Percentiles rank a stretch among this genome's conserved stretches.
Evolutionary conservation across 1,140 invertebrate genomes (phyloP).

Genomic region (Atta colombica): DNA sequence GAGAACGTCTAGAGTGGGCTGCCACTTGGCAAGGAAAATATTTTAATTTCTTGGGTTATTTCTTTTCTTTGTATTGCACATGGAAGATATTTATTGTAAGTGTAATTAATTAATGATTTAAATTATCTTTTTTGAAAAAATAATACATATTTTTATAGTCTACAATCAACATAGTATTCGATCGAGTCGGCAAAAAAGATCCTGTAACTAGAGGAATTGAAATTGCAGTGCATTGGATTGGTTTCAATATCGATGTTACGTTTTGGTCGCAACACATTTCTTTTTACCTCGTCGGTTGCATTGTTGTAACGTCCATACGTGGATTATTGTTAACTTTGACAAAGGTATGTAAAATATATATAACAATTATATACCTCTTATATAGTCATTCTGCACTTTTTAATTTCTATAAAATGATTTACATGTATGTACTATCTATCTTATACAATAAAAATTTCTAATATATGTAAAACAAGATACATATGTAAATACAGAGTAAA

Average conservation of each 20-base stretch:
- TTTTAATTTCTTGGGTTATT: slow-evolving; percentile 99
- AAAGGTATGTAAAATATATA: slow-evolving; percentile 90
- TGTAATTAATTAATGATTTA: slow-evolving; percentile 26
- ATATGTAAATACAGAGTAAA: neutral
- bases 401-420: slow-evolving; percentile 40
- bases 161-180: slow-evolving; percentile 99
- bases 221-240: slow-evolving; percentile 99
- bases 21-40: slow-evolving; percentile 99
- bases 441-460: neutral
- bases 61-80: slow-evolving; percentile 99
- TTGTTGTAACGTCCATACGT: slow-evolving; percentile 98
- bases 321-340: slow-evolving; percentile 98
- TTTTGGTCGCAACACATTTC: slow-evolving; percentile 99
- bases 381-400: slow-evolving; percentile 26
- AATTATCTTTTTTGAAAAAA: slow-evolving; percentile 52
- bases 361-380: neutral
- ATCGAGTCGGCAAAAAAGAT: slow-evolving; percentile 99
- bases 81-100: slow-evolving; percentile 99
- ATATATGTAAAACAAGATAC: slow-evolving; percentile 10
- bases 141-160: slow-evolving; percentile 89
- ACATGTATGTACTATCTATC: slow-evolving; percentile 49
- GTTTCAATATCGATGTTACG: slow-evolving; percentile 97
- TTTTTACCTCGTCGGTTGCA: slow-evolving; percentile 98
- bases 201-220: slow-evolving; percentile 98
- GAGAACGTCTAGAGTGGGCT: slow-evolving; percentile 97